These are phyloP conservation scores for Hydraecia micacea DNA, from an alignment of 2,888 invertebrate species.

Conservation along the genomic window DNA sequence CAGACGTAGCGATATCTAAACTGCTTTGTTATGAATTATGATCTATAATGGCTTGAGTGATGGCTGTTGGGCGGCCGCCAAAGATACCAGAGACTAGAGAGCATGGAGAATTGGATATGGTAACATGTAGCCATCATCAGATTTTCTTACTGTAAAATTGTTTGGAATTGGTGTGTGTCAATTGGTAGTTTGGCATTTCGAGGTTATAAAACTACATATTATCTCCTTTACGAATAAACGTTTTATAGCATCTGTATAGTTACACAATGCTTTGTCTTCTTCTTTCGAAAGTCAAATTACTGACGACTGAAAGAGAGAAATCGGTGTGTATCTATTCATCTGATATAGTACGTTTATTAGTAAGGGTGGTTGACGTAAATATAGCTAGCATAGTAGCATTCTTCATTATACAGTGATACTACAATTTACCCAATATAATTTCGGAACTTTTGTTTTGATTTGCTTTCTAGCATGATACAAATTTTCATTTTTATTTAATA, in stretches of 20 bases:
- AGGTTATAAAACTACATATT: not conserved
- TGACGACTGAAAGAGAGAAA: no score
- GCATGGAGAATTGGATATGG: conserved; percentile 14
- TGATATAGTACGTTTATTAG: no score
- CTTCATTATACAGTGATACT: not conserved
- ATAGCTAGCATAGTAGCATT: not conserved
- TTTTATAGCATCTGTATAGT: no score
- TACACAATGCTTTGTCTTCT: no score
- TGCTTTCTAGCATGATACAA: not conserved
- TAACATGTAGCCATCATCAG: conserved; percentile 6
- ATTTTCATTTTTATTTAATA: not conserved
- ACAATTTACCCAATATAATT: not conserved
- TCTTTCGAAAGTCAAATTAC: no score
- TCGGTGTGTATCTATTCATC: no score
- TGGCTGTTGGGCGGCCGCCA: conserved; percentile 57
- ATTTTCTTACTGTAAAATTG: not conserved
- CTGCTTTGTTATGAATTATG: conserved; percentile 62
- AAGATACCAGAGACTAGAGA: conserved; percentile 24
- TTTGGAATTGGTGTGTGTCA: not conserved
- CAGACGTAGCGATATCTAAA: conserved; percentile 40
- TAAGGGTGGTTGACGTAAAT: not conserved
- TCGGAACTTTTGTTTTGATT: not conserved
- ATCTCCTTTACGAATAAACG: no score
- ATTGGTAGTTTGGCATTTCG: not conserved
- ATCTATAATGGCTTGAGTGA: conserved; percentile 58